Conservation (phyloP, 37 sponge, comb jelly and placozoan species). For the Spongilla lacustris region DNA sequence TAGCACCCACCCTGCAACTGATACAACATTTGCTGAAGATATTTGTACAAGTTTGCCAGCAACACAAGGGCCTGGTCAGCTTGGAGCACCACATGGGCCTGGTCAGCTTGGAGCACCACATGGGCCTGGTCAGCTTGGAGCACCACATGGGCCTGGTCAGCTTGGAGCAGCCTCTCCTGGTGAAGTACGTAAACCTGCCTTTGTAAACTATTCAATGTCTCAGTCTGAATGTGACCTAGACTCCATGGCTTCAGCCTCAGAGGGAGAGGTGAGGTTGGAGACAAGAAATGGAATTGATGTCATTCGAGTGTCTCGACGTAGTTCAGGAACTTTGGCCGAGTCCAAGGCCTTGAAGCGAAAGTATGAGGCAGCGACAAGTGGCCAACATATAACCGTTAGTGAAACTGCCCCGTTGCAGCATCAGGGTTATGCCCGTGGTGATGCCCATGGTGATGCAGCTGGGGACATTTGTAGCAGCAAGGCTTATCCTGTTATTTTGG, state of each 20-base stretch:
- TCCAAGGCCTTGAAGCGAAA: background rate
- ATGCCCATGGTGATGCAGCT: background rate
- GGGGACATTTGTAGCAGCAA: background rate
- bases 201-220: background rate
- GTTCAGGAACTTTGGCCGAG: background rate
- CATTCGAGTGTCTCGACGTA: constrained; percentile 35
- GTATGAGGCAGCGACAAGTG: background rate
- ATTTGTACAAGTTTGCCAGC: background rate
- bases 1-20: background rate
- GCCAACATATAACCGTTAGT: background rate
- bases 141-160: background rate
- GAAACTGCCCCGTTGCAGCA: background rate
- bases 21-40: constrained; percentile 9
- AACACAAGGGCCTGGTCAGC: background rate
- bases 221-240: background rate
- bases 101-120: background rate
- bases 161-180: background rate
- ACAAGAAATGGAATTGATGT: constrained; percentile 69
- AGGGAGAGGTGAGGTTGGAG: constrained; percentile 15
- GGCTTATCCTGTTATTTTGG: background rate
- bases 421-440: background rate
- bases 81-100: background rate
- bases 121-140: background rate
- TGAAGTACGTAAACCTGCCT: background rate
- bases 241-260: background rate